phyloP scores from a whole-genome alignment of 2,888 invertebrate species.

The Hemicrepidius hirtus region DNA sequence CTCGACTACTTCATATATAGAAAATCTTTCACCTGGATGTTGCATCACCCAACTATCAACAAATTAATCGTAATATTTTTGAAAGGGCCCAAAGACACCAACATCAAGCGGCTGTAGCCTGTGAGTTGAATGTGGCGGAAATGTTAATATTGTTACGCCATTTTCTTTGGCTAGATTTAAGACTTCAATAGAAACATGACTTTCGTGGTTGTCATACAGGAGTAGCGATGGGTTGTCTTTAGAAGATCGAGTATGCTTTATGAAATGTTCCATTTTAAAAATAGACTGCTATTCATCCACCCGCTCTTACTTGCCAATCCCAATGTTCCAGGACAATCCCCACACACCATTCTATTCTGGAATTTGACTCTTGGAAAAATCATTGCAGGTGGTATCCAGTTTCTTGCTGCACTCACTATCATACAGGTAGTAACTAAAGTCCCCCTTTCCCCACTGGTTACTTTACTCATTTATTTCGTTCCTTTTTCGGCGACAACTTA shows the following conservation, averaged over 20 bases:
- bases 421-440: conserved; percentile 64
- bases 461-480: conserved; percentile 61
- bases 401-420: conserved; percentile 62
- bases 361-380: conserved; percentile 65
- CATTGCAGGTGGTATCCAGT: conserved; percentile 63
- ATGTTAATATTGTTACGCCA: conserved; percentile 67
- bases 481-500: conserved; percentile 58
- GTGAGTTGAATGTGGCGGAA: conserved; percentile 68
- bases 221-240: conserved; percentile 61
- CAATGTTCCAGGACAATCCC: conserved; percentile 65
- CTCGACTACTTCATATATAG: conserved; percentile 68
- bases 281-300: conserved; percentile 66
- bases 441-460: conserved; percentile 65
- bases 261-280: conserved; percentile 65
- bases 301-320: conserved; percentile 65
- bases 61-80: conserved; percentile 62
- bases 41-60: conserved; percentile 65
- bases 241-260: conserved; percentile 57
- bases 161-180: conserved; percentile 63
- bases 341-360: conserved; percentile 62
- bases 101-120: conserved; percentile 67
- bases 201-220: conserved; percentile 65
- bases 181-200: conserved; percentile 57
- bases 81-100: conserved; percentile 63
- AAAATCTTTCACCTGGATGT: conserved; percentile 67